Evolutionary conservation across 2,113 vertebrate genomes (phyloP).

Genomic region (Cettia cetti): DNA sequence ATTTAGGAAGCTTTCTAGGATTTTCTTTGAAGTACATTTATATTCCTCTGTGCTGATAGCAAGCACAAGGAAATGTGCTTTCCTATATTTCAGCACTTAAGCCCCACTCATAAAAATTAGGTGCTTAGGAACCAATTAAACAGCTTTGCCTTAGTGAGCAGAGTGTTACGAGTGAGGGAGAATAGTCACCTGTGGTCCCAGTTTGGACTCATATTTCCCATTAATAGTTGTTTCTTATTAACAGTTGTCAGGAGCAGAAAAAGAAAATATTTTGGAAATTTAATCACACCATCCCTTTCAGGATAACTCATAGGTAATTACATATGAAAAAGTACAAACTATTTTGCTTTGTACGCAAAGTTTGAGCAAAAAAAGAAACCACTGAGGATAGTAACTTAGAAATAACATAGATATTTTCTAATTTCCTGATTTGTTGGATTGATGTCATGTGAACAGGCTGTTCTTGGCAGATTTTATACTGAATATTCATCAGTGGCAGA

Average conservation of each 20-base stretch:
- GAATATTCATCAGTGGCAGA: background rate
- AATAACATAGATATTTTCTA: background rate
- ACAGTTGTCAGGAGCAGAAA: background rate
- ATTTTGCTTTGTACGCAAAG: background rate
- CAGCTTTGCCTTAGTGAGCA: background rate
- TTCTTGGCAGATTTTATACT: background rate
- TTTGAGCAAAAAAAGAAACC: background rate
- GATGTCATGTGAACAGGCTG: background rate
- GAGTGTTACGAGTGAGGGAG: background rate
- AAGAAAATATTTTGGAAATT: slow-evolving; percentile 13
- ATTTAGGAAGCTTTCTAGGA: background rate
- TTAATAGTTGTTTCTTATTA: slow-evolving; percentile 24
- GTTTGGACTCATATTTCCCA: slow-evolving; percentile 10
- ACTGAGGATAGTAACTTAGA: background rate
- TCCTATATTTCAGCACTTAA: background rate
- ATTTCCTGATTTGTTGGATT: background rate
- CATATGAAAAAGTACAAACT: background rate
- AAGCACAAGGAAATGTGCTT: slow-evolving; percentile 1
- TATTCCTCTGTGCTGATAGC: background rate
- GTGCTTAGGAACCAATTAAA: slow-evolving; percentile 66
- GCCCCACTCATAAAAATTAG: slow-evolving; percentile 29
- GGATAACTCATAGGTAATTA: background rate
- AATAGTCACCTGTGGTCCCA: background rate
- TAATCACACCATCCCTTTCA: background rate
- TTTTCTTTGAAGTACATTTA: slow-evolving; percentile 3